Base-by-base conservation (phyloP, 2,888 invertebrate genomes). In the Scrobipalpa costella region DNA sequence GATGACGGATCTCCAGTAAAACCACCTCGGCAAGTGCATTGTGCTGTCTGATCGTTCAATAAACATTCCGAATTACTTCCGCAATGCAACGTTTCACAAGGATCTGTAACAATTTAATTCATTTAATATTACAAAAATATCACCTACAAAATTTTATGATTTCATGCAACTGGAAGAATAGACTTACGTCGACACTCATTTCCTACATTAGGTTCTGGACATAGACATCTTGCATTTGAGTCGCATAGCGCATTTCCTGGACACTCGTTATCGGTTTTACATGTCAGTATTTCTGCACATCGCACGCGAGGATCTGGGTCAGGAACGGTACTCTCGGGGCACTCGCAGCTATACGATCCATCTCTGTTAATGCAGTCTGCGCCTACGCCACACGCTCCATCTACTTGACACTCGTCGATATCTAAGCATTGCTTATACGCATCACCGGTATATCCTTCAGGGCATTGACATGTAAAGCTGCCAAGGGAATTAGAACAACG, bases 231-330 rank as follows among this genome's bases (percentile, higher is more conserved):
- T 65, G 94, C 94, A 68, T 94, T 94, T 7, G 90, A 79, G 78
- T 97, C 96, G 77, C 98, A 98, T 70, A 97, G 90, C 6, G 97
- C 95, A 88, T 98, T 98, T 73, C 98, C 98, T 33, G 97, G 97
- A 84, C 98, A 98, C 69, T 97, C 96, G 61, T 93, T 93, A 77
- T 96, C 95, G 1, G 81, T 84, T 68, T 93, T 92, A 77, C 98
- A 98, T 34, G 94, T 95, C 11, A 97, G 94, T 69, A 97, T 94
- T 76, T 96, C 96, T 57, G 95, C 95, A 80, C 98, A 98, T 78
- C 95, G 95, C 0, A 95, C 93, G 73, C 94, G 93, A 0, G 97
- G 94, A 84, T 97, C 97, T 7, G 97, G 97, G 84, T 97, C 96
- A 15, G 97, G 94, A 65, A 96, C 90, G 0, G 95, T 95, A 68